Evolutionary conservation across 2,113 vertebrate species (phyloP), one percentile per base, ranked within the genome.

Genomic region (Malurus alboscapulatus): DNA sequence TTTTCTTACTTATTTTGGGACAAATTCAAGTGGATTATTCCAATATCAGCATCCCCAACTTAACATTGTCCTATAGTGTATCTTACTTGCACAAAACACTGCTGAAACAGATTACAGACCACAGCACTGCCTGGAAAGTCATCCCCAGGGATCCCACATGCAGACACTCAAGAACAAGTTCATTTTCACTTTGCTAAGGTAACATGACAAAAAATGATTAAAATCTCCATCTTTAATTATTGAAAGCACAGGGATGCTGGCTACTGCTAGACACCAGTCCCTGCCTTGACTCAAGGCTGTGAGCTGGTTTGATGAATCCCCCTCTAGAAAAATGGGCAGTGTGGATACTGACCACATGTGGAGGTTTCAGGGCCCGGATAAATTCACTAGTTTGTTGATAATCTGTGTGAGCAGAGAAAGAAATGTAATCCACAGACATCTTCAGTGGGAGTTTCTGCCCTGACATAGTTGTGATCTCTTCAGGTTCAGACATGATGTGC

Each of bases 371-470:
- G 12, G 99, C 99, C 40, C 99, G 98, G 95, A 99, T 99, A 97
- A 99, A 99, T 97, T 99, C 99, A 96, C 99, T 99, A 57, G 99
- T 99, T 97, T 99, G 99, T 95, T 99, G 99, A 97, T 99, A 99
- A 97, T 99, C 99, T 8, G 99, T 99, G 96, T 99, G 99, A 88
- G 99, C 99, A 12, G 99, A 99, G 97, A 99, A 99, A 94, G 99
- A 99, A 96, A 99, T 99, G 97, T 99, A 99, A 97, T 99, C 99
- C 95, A 99, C 99, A 7, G 99, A 99, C 99, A 99, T 99, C 97
- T 99, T 99, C 96, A 99, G 96, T n/a, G 98, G 99, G 27, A 99
- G 97, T 92, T 99, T 99, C 96, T 99, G 99, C 38, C 99, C 99
- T 10, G 99, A 99, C 99, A 99, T 99, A 74, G 99, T 99, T 63